Evolutionary conservation across 2,113 vertebrate species (phyloP).

Genomic region (Eudyptes chrysolophus): DNA sequence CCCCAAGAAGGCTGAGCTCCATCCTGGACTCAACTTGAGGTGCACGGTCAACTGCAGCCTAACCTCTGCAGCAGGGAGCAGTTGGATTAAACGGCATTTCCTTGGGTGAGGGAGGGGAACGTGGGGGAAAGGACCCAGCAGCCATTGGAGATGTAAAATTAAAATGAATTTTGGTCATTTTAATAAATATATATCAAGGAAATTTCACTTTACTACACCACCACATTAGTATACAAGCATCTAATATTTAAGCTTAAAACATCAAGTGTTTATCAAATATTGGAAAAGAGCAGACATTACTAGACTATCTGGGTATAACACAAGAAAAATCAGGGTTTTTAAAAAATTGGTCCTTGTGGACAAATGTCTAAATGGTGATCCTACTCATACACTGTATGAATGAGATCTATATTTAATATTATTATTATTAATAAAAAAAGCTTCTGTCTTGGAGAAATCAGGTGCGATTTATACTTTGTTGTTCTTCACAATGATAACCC

Average conservation of each 20-base stretch:
- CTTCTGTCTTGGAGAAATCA: conserved; percentile 80
- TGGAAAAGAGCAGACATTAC: conserved; percentile 76
- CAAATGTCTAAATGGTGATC: conserved; percentile 75
- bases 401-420: conserved; percentile 82
- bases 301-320: conserved; percentile 72
- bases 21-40: not conserved
- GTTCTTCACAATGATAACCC: not conserved
- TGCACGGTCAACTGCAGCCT: not conserved
- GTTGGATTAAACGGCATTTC: not conserved
- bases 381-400: conserved; percentile 85
- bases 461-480: conserved; percentile 37
- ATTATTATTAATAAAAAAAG: conserved; percentile 72
- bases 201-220: conserved; percentile 83
- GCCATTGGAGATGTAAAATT: conserved; percentile 61
- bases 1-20: not conserved
- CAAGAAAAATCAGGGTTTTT: conserved; percentile 62
- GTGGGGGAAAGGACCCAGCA: not conserved
- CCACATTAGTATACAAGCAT: conserved; percentile 79
- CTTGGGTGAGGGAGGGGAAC: not conserved
- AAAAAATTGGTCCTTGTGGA: conserved; percentile 81
- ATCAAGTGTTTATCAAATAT: conserved; percentile 79
- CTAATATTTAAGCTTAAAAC: conserved; percentile 79
- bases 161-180: conserved; percentile 76
- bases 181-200: conserved; percentile 85
- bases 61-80: not conserved